phyloP scores from a whole-genome alignment of 2,888 invertebrate species.

The Coelinius sp. region DNA sequence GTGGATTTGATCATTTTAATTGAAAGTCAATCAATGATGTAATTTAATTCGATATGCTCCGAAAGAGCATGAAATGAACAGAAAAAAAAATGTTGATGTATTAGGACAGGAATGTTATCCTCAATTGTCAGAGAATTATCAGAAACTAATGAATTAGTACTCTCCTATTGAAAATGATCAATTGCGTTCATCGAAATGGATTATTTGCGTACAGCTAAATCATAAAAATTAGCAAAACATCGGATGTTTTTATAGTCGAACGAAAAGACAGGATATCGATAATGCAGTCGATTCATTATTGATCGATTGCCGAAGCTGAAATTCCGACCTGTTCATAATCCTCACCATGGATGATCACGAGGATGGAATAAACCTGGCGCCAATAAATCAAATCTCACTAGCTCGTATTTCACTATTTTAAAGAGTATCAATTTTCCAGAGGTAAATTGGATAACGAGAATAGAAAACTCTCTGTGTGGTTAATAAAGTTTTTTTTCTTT shows the following conservation, averaged over 20 bases:
- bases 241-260: background rate
- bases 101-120: background rate
- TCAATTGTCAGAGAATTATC: background rate
- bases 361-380: background rate
- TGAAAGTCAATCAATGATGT: too few species aligned
- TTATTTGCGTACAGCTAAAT: background rate
- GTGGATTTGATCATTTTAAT: too few species aligned
- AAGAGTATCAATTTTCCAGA: slow-evolving; percentile 25
- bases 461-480: slow-evolving; percentile 17
- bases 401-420: slow-evolving; percentile 24
- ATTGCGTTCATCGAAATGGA: background rate
- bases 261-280: background rate
- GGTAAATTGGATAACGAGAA: slow-evolving; percentile 25
- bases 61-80: too few species aligned
- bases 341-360: background rate
- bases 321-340: slow-evolving; percentile 10
- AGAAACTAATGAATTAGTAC: background rate
- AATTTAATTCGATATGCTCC: too few species aligned
- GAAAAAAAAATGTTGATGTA: too few species aligned
- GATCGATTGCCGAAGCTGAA: slow-evolving; percentile 10
- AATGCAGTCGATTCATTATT: slow-evolving; percentile 2
- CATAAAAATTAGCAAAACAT: background rate
- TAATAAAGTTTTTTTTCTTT: background rate
- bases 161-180: background rate
- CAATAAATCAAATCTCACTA: slow-evolving; percentile 15